Evolutionary conservation across 2,888 invertebrate genomes (phyloP).

Genomic region (Baronia brevicornis): DNA sequence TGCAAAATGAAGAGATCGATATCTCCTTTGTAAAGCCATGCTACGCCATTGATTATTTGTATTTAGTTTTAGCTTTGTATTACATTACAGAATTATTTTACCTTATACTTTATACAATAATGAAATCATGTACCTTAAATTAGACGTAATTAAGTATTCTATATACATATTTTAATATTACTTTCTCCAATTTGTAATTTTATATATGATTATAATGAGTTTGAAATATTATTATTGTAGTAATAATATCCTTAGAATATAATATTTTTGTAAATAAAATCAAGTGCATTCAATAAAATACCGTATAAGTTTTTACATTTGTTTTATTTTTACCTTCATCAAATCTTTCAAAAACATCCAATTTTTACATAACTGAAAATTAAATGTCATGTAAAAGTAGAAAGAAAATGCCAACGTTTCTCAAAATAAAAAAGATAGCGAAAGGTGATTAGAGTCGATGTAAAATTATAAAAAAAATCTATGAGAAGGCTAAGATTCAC

Average conservation of each 20-base stretch:
- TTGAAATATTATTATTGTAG: constrained; percentile 12
- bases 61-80: no score
- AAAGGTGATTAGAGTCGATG: no score
- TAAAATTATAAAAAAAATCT: no score
- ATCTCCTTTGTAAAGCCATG: no score
- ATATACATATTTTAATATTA: constrained; percentile 5
- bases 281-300: constrained; percentile 57
- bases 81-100: not conserved
- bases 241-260: constrained; percentile 16
- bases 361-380: no score
- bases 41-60: no score
- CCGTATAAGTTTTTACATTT: constrained; percentile 30
- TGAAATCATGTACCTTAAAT: not conserved
- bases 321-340: constrained; percentile 22
- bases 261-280: constrained; percentile 57
- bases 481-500: no score
- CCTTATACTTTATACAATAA: constrained; percentile 1
- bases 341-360: constrained; percentile 1
- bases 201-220: constrained; percentile 11
- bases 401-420: no score
- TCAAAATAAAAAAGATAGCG: no score
- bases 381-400: no score
- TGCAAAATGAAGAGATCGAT: no score
- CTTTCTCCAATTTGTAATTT: constrained; percentile 4
- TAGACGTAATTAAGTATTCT: constrained; percentile 3